Base-by-base conservation (phyloP, 2,888 invertebrate species). In the Thymelicus sylvestris region DNA sequence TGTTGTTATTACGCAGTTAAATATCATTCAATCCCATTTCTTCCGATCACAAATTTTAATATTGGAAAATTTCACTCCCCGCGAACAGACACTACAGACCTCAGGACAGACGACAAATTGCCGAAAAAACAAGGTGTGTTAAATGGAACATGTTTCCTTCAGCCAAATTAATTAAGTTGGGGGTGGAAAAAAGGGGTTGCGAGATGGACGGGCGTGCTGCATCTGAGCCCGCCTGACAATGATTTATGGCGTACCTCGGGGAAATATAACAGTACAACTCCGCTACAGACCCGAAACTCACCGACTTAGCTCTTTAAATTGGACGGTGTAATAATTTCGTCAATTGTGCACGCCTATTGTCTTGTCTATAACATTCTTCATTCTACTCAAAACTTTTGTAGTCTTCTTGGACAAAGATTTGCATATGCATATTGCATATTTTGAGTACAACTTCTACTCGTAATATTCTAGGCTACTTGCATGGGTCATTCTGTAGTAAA, bases 171-270 rank as follows among this genome's bases (percentile, higher is more conserved):
- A 81, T 81, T 81, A 77, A 79, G 78, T 80, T 78, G 74, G 61
- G 67, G 74, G 72, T 73, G 73, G 76, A 78, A 79, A 81, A 81
- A 80, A 77, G 75, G 78, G 79, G 75, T 76, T 74, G 71, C 71
- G 75, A 76, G 77, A 79, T 74, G 77, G 75, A 77, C 76, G 76
- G 68, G 63, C 67, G 31, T 31, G 67, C 67, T 78, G 79, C 82
- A 79, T 75, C 81, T 79, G 81, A 78, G 81, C 68, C 75, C 71
- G 68, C 71, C n/a, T 77, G 81, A 81, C 81, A 79, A 77, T 80
- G 81, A 82, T 82, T 80, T 80, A 82, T 78, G 67, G 66, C 59
- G 64, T 41, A 65, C 69, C 69, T 70, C 38, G 64, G 60, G 61
- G 63, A 67, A 64, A 64, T 55, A 65, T 61, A 57, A 47, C 59